Evolutionary conservation across 2,113 vertebrate genomes (phyloP).

Genomic region (Chamaetylas fuelleborni): DNA sequence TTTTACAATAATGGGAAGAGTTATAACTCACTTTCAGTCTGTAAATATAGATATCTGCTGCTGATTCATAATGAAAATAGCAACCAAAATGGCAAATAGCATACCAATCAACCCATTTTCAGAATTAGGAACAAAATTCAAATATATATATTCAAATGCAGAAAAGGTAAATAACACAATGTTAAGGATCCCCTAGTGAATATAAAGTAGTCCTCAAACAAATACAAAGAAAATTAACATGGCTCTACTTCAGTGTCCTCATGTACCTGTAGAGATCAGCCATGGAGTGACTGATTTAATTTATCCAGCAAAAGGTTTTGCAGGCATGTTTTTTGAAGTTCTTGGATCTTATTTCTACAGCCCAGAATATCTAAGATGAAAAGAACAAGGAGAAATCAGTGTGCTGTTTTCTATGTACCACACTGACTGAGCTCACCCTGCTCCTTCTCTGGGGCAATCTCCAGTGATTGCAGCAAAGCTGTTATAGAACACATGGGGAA

Average conservation of each 20-base stretch:
- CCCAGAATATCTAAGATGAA: neutral
- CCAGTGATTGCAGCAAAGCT: neutral
- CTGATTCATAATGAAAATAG: neutral
- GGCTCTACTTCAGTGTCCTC: neutral
- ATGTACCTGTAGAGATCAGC: neutral
- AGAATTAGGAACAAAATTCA: neutral
- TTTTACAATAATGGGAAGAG: neutral
- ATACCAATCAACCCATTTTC: neutral
- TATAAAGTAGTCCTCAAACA: neutral
- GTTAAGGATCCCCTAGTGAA: neutral
- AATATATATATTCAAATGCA: neutral
- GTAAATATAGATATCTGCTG: neutral
- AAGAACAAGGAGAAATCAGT: neutral
- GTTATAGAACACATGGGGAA: neutral
- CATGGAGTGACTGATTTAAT: neutral
- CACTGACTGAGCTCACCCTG: neutral
- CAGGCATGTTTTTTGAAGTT: neutral
- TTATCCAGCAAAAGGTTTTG: neutral
- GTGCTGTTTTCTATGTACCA: neutral
- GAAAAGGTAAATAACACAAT: neutral
- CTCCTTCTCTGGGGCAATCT: neutral
- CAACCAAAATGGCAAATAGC: neutral
- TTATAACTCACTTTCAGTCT: neutral
- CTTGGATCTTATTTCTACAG: neutral
- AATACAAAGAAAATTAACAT: neutral